Evolutionary conservation across 1,140 invertebrate species (phyloP).

Genomic region (Pissodes strobi): DNA sequence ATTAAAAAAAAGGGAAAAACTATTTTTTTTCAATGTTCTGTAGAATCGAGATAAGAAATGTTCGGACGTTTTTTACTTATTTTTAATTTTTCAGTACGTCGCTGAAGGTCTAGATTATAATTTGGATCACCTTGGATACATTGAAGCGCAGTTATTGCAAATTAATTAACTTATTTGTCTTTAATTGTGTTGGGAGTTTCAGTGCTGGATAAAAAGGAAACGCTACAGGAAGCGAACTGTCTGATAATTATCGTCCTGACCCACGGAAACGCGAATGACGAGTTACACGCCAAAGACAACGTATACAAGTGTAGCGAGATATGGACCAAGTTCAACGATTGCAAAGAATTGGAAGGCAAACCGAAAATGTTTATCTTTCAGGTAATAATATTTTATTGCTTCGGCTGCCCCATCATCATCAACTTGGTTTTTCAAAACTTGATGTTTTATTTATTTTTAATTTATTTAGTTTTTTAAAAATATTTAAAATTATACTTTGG

Average conservation of each 20-base stretch:
- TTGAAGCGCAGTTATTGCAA: too few relatives aligned
- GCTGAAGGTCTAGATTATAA: too few relatives aligned
- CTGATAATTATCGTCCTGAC: conserved; percentile 47
- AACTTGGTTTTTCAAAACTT: not conserved
- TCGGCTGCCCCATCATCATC: not conserved
- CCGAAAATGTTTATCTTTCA: conserved; percentile 51
- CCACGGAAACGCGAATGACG: conserved; percentile 40
- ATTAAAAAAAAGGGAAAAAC: too few relatives aligned
- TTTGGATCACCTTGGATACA: too few relatives aligned
- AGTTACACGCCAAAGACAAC: conserved; percentile 33
- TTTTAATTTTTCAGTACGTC: too few relatives aligned
- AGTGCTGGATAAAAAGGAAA: conserved; percentile 31
- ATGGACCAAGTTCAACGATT: conserved; percentile 36
- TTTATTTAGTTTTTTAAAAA: too few relatives aligned
- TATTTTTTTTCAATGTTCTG: too few relatives aligned
- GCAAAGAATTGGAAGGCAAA: conserved; percentile 35
- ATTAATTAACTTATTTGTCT: conserved; percentile 12
- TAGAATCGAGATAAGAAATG: too few relatives aligned
- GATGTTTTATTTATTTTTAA: too few relatives aligned
- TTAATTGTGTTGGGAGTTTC: too few relatives aligned
- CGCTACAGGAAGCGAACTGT: conserved; percentile 37
- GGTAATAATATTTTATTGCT: conserved; percentile 27
- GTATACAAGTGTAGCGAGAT: conserved; percentile 34
- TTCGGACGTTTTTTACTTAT: too few relatives aligned
- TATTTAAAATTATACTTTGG: too few relatives aligned